phyloP scores from a whole-genome alignment of 2,888 invertebrate species.

The Lasioglossum pauxillum region DNA sequence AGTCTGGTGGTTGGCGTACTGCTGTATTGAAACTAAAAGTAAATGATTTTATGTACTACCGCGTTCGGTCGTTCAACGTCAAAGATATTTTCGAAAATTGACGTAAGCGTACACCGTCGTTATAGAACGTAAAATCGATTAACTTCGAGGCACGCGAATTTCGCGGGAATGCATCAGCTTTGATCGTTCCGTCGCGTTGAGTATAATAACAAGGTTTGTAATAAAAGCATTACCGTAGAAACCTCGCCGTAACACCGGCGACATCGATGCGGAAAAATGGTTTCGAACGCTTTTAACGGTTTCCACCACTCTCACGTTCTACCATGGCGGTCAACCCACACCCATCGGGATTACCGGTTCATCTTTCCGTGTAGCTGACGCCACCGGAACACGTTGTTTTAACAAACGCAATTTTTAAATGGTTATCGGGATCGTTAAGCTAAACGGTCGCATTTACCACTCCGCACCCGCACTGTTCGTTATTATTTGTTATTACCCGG shows the following conservation, averaged over 20 bases:
- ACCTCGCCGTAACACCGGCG: conserved; percentile 1
- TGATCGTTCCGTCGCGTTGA: conserved; percentile 16
- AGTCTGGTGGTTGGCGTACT: no score
- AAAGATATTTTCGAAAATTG: conserved; percentile 46
- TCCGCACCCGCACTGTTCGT: not conserved
- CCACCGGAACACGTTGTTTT: not conserved
- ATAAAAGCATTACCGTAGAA: conserved; percentile 29
- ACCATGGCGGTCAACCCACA: not conserved
- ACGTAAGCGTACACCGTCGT: conserved; percentile 8
- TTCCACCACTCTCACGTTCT: conserved; percentile 6
- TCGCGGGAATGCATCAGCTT: not conserved
- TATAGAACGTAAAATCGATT: conserved; percentile 36
- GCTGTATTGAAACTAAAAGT: conserved; percentile 46
- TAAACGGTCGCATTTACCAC: not conserved
- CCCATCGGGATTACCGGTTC: conserved; percentile 4
- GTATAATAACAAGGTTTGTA: conserved; percentile 29
- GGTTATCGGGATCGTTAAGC: not conserved
- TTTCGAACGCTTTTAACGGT: conserved; percentile 27
- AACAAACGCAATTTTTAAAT: conserved; percentile 3
- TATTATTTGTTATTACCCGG: not conserved
- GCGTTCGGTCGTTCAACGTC: not conserved
- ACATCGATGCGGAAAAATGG: conserved; percentile 23
- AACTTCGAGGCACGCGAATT: conserved; percentile 6
- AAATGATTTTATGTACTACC: conserved; percentile 48
- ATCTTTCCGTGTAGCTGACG: not conserved